Evolutionary conservation across 1,140 invertebrate genomes (phyloP).

Genomic region (Paramacrobiotus metropolitanus): DNA sequence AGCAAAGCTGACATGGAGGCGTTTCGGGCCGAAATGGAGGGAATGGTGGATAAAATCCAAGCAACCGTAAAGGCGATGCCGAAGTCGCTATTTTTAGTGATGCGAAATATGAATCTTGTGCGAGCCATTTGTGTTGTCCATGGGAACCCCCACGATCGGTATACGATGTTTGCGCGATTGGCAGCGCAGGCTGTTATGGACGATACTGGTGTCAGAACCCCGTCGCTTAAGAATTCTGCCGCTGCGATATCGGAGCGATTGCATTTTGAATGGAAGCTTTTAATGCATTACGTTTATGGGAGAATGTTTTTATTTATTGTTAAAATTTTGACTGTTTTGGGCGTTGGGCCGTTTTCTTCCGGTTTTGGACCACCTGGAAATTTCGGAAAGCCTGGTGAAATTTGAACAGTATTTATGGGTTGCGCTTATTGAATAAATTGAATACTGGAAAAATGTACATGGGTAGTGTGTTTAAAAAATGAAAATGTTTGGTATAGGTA

Average conservation of each 20-base stretch:
- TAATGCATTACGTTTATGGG: not conserved
- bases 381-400: no score
- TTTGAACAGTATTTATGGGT: no score
- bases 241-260: not conserved
- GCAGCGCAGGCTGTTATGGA: slow-evolving; percentile 26
- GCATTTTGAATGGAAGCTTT: not conserved
- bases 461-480: no score
- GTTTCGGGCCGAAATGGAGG: slow-evolving; percentile 33
- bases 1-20: slow-evolving; percentile 32
- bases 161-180: slow-evolving; percentile 38
- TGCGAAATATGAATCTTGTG: slow-evolving; percentile 50
- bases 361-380: no score
- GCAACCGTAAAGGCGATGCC: slow-evolving; percentile 37
- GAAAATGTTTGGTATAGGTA: no score
- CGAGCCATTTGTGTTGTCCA: slow-evolving; percentile 39
- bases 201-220: not conserved
- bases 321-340: no score
- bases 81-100: slow-evolving; percentile 35
- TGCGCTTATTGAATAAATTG: no score
- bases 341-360: no score
- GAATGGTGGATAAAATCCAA: slow-evolving; percentile 42
- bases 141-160: slow-evolving; percentile 41
- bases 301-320: not conserved
- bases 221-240: not conserved
- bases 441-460: no score